Evolutionary conservation across 2,888 invertebrate species (phyloP).

Genomic region (Hermaeophaga mercurialis): DNA sequence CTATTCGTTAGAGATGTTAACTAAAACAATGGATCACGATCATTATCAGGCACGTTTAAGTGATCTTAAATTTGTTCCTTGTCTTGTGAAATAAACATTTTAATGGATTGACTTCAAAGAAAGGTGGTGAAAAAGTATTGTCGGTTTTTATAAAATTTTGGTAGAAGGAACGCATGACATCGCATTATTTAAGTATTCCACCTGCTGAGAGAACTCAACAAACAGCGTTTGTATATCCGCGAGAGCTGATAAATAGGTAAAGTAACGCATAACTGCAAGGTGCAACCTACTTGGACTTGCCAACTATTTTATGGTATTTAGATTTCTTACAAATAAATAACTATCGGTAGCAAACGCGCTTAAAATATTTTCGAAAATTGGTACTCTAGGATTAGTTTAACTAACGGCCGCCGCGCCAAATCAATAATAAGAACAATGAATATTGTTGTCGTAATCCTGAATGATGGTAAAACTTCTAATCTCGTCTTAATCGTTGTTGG

Average conservation of each 20-base stretch:
- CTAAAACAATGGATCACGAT: not conserved
- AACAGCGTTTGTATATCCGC: conserved; percentile 19
- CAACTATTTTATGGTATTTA: conserved; percentile 21
- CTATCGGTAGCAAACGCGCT: too few species aligned
- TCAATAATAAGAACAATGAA: too few species aligned
- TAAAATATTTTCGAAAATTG: too few species aligned
- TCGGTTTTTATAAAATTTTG: conserved; percentile 13
- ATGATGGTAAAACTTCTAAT: too few species aligned
- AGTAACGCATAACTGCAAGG: conserved; percentile 21
- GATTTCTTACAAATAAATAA: conserved; percentile 7
- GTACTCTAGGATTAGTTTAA: too few species aligned
- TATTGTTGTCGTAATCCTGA: too few species aligned
- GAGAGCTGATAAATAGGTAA: conserved; percentile 25
- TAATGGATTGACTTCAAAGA: too few species aligned
- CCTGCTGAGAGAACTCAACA: conserved; percentile 11
- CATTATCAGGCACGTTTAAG: not conserved
- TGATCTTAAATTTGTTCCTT: not conserved
- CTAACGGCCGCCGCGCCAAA: too few species aligned
- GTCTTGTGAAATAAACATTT: conserved; percentile 6
- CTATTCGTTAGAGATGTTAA: too few species aligned
- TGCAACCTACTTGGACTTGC: conserved; percentile 24
- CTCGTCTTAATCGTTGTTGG: too few species aligned
- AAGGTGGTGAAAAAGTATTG: too few species aligned
- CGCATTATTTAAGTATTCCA: conserved; percentile 15
- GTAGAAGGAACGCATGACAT: conserved; percentile 8